Conservation (phyloP, 2,888 invertebrate genomes). For the Polyommatus iphigenia region DNA sequence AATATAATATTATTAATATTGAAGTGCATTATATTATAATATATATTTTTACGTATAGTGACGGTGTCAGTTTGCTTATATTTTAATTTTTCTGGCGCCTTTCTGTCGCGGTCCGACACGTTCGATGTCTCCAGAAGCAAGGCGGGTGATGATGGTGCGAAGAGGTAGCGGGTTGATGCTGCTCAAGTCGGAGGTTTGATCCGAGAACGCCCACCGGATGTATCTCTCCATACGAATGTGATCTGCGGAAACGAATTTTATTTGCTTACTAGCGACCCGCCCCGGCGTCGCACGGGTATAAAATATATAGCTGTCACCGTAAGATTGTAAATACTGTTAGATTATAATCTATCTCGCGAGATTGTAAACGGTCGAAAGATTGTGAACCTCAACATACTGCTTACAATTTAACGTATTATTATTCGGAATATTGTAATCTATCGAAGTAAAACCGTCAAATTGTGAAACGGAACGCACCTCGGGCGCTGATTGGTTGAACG, state of each 20-base stretch:
- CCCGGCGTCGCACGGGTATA: no score
- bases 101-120: slow-evolving; percentile 62
- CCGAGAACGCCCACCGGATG: slow-evolving; percentile 71
- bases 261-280: no score
- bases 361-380: no score
- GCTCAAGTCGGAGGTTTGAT: slow-evolving; percentile 50
- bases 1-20: neutral
- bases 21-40: neutral
- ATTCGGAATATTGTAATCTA: no score
- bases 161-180: slow-evolving; percentile 56
- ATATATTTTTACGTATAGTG: neutral
- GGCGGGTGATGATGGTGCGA: slow-evolving; percentile 55
- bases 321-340: no score
- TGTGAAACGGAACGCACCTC: no score
- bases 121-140: slow-evolving; percentile 70
- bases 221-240: slow-evolving; percentile 73
- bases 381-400: no score
- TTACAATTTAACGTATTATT: no score
- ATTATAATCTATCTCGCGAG: no score
- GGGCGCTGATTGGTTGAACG: no score
- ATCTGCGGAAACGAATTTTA: slow-evolving; percentile 49
- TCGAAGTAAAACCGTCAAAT: no score
- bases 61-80: neutral
- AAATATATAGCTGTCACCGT: no score
- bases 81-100: slow-evolving; percentile 41